phyloP scores from a whole-genome alignment of 2,113 vertebrate species.

The Erpornis zantholeuca region DNA sequence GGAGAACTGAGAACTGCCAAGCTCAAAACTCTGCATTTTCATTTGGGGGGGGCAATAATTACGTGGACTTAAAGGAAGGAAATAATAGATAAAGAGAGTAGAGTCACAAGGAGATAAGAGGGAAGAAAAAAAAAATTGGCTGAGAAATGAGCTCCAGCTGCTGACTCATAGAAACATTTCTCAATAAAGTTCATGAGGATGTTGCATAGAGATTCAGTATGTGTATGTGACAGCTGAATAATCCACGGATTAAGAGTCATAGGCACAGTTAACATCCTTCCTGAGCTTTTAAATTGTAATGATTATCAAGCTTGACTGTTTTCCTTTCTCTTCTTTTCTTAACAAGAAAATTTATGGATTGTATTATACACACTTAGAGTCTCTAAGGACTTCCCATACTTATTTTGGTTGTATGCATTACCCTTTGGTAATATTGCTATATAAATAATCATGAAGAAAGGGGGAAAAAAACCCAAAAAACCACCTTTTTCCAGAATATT shows the following conservation, averaged over 20 bases:
- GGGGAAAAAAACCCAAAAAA: fast-evolving
- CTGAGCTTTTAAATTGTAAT: background rate
- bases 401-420: background rate
- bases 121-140: background rate
- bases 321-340: background rate
- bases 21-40: background rate
- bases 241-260: background rate
- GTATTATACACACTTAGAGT: background rate
- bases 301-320: background rate
- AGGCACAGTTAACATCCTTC: background rate
- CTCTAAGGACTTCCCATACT: background rate
- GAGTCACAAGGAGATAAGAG: background rate
- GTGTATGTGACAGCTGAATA: background rate
- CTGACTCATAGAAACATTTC: background rate
- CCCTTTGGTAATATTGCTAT: background rate
- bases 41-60: background rate
- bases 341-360: background rate
- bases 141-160: conserved; percentile 4
- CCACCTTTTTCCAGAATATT: background rate
- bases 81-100: background rate
- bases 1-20: background rate
- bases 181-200: background rate
- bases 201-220: background rate
- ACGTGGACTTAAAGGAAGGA: background rate
- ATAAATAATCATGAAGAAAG: background rate